Percentiles rank a stretch among this genome's conserved stretches.
phyloP scores from a whole-genome alignment of 2,888 invertebrate genomes.

The Ennomos erosarius region DNA sequence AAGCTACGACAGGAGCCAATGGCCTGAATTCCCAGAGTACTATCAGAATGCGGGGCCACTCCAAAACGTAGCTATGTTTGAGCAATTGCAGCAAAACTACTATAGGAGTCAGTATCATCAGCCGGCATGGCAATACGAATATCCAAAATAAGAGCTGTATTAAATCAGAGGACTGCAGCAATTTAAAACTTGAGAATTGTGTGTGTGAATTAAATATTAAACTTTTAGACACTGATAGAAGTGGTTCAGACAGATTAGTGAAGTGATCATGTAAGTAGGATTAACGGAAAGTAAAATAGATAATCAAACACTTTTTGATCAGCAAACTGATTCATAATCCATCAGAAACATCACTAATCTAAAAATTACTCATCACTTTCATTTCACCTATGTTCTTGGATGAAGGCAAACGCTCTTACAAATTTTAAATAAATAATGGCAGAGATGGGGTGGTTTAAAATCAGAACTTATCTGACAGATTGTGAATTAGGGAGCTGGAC shows the following conservation, averaged over 20 bases:
- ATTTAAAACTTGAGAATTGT: not conserved
- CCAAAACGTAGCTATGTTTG: conserved; percentile 48
- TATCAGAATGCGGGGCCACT: conserved; percentile 37
- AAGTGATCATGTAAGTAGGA: too few relatives aligned
- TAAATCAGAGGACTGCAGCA: conserved; percentile 8
- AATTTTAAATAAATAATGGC: too few relatives aligned
- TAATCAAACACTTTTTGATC: too few relatives aligned
- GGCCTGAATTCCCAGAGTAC: conserved; percentile 51
- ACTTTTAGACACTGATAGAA: conserved; percentile 9
- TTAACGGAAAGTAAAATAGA: too few relatives aligned
- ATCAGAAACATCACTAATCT: too few relatives aligned
- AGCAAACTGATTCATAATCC: too few relatives aligned
- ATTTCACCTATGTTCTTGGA: too few relatives aligned
- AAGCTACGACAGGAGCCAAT: conserved; percentile 47
- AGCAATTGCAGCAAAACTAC: conserved; percentile 59
- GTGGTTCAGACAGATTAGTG: conserved; percentile 1
- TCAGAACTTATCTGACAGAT: too few relatives aligned
- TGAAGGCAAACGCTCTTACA: too few relatives aligned
- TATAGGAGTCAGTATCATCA: conserved; percentile 72
- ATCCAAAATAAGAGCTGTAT: conserved; percentile 62
- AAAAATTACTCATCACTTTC: too few relatives aligned
- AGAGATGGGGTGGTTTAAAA: too few relatives aligned
- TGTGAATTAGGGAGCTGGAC: too few relatives aligned
- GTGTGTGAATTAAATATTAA: conserved; percentile 1
- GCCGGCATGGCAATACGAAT: conserved; percentile 63